Evolutionary conservation across 2,113 vertebrate species (phyloP).

Genomic region (Albula goreensis): DNA sequence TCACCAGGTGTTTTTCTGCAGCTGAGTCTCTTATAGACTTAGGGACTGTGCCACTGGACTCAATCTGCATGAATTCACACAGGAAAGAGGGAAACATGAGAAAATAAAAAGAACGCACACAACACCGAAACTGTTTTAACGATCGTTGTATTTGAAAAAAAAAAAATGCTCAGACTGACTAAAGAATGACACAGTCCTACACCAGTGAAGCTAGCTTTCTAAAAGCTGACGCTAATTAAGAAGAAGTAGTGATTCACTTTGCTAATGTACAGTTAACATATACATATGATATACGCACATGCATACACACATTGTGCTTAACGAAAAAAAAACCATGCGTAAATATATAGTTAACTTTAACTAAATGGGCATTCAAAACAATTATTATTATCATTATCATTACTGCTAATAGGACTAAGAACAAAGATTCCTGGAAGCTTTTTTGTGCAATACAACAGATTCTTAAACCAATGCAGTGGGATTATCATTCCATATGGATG

Average conservation of each 20-base stretch:
- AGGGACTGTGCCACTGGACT: background rate
- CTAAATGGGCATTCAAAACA: conserved; percentile 8
- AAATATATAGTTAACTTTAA: background rate
- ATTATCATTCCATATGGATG: background rate
- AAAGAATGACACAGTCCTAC: background rate
- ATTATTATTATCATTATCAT: conserved; percentile 26
- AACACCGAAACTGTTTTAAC: background rate
- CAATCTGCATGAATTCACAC: background rate
- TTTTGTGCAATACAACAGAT: conserved; percentile 16
- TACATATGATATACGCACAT: background rate
- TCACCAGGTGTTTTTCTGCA: background rate
- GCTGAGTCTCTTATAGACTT: background rate
- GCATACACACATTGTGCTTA: background rate
- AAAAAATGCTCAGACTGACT: background rate
- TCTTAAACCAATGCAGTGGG: conserved; percentile 12
- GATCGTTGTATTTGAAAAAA: background rate
- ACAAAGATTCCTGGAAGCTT: background rate
- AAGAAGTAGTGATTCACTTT: background rate
- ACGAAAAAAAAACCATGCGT: background rate
- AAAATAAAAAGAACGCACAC: background rate
- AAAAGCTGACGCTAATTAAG: background rate
- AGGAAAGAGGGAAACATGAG: background rate
- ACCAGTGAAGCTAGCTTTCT: background rate
- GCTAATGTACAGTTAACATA: background rate
- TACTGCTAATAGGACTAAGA: conserved; percentile 16